These are phyloP conservation scores for Gallinago media DNA, from an alignment of 2,113 vertebrate genomes.

Conservation along the genomic window DNA sequence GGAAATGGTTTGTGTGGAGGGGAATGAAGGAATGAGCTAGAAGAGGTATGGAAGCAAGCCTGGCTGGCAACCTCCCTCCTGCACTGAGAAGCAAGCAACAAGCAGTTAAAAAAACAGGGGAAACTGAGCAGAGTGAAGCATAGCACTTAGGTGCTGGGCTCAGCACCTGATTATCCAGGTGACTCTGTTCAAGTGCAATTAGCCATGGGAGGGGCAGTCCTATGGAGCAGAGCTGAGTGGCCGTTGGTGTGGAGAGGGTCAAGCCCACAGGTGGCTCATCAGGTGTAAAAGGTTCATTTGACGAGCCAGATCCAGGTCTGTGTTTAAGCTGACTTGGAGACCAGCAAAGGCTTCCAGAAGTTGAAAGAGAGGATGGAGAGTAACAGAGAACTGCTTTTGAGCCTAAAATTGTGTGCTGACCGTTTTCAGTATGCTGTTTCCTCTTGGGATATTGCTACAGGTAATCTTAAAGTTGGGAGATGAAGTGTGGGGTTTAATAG, in stretches of 20 bases:
- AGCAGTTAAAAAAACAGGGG: neutral
- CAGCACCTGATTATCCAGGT: neutral
- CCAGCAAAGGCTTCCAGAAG: neutral
- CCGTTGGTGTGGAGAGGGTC: too few relatives aligned
- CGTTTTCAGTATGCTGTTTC: neutral
- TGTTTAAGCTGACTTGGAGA: neutral
- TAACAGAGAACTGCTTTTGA: neutral
- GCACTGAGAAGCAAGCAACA: neutral
- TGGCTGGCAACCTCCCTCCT: neutral
- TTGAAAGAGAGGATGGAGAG: neutral
- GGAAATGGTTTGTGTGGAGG: neutral
- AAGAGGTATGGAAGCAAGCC: neutral
- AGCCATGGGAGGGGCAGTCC: neutral
- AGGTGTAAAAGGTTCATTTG: neutral
- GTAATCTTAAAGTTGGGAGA: neutral
- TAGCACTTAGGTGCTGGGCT: neutral
- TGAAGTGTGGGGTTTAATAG: neutral
- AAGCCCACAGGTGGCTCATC: neutral
- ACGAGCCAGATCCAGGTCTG: neutral
- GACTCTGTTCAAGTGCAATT: neutral
- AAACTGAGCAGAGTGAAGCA: neutral
- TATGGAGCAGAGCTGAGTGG: neutral
- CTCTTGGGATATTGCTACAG: neutral
- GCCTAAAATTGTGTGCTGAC: fast-evolving
- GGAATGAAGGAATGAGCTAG: neutral